Conservation (phyloP, 2,113 vertebrate genomes). For the Apus apus region DNA sequence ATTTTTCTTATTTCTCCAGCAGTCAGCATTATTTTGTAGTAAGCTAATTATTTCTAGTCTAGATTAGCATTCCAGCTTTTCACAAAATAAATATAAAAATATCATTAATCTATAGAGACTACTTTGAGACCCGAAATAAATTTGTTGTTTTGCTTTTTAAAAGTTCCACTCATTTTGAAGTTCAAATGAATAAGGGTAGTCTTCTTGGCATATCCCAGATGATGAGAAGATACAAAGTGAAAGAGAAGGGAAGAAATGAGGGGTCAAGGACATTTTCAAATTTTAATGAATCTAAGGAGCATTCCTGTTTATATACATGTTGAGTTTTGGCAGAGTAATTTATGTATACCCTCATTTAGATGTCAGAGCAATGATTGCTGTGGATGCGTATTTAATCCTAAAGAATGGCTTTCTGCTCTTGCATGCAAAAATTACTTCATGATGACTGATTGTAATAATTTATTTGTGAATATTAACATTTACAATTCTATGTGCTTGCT, state of each 20-base stretch:
- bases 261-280: background rate
- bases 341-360: background rate
- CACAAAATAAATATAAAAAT: background rate
- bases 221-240: background rate
- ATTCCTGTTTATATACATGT: background rate
- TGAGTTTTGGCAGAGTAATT: conserved; percentile 7
- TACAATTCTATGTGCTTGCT: background rate
- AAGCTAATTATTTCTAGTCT: background rate
- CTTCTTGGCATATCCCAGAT: background rate
- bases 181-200: background rate
- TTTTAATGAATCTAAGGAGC: background rate
- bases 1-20: background rate
- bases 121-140: background rate
- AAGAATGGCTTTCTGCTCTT: conserved; percentile 17
- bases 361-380: background rate
- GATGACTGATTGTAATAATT: background rate
- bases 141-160: background rate
- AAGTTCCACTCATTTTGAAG: background rate
- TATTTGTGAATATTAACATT: conserved; percentile 8
- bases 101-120: background rate
- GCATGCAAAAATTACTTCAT: background rate
- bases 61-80: background rate
- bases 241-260: background rate
- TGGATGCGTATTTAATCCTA: background rate
- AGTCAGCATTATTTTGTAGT: background rate